A percentile compares a stretch with the other conserved stretches of the same genome.
Conservation (phyloP, 2,113 vertebrate species). For the Clarias magur region DNA sequence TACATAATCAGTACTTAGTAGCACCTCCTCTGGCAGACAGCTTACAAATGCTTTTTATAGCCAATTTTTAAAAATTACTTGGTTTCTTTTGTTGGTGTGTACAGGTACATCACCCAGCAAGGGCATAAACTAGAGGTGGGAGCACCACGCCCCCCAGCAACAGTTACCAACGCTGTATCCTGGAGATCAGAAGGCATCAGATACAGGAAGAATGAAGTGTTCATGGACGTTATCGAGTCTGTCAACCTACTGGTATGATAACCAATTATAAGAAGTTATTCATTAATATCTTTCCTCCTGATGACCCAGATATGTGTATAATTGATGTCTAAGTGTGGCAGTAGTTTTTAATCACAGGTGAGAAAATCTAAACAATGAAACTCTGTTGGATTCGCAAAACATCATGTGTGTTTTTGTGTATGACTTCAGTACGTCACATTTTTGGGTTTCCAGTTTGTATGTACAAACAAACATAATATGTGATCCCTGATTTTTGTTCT, state of each 20-base stretch:
- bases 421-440: too few relatives aligned
- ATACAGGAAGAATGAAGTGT: constrained; percentile 82
- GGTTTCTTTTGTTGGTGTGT: constrained; percentile 18
- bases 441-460: too few relatives aligned
- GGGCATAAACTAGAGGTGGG: constrained; percentile 78
- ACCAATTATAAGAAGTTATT: neutral
- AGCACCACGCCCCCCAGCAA: constrained; percentile 77
- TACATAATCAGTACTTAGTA: too few relatives aligned
- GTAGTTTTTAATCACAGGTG: neutral
- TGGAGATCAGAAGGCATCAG: constrained; percentile 82
- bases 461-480: too few relatives aligned
- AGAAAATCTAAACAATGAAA: neutral
- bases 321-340: neutral
- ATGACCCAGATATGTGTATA: neutral
- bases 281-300: neutral
- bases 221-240: constrained; percentile 82
- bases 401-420: neutral
- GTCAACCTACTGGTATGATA: constrained; percentile 79
- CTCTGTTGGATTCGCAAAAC: neutral
- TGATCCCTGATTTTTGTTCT: too few relatives aligned
- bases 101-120: constrained; percentile 80
- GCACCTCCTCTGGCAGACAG: too few relatives aligned
- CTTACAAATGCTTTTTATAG: too few relatives aligned
- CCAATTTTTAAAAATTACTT: neutral
- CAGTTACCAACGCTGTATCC: constrained; percentile 80